Percentiles rank a stretch among this genome's conserved stretches.
These are phyloP conservation scores for Myopa tessellatipennis DNA, from an alignment of 2,888 invertebrate species.

Conservation along the genomic window DNA sequence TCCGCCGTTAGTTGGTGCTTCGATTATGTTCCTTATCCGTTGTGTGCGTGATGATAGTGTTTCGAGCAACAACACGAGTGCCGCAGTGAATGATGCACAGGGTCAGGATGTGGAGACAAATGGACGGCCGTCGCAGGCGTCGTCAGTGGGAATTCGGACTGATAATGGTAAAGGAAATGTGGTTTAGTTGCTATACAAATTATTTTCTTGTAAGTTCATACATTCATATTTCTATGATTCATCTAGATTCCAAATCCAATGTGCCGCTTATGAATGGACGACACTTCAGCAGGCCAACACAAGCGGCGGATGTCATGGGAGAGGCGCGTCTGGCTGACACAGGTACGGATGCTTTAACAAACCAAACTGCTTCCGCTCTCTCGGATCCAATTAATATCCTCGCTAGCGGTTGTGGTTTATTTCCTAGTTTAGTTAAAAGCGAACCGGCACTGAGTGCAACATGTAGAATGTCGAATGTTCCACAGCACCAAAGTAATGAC, in stretches of 20 bases:
- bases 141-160: constrained; percentile 31
- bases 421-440: constrained; percentile 48
- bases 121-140: neutral
- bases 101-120: constrained; percentile 43
- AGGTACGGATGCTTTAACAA: constrained; percentile 53
- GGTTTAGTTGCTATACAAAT: neutral
- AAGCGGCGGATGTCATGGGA: constrained; percentile 39
- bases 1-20: constrained; percentile 84
- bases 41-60: constrained; percentile 69
- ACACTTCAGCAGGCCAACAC: constrained; percentile 42
- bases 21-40: constrained; percentile 76
- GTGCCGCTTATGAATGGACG: constrained; percentile 55
- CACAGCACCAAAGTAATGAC: constrained; percentile 32
- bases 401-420: constrained; percentile 51
- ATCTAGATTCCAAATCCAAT: constrained; percentile 48
- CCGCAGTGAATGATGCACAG: constrained; percentile 23
- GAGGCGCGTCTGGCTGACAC: constrained; percentile 53
- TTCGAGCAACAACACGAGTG: constrained; percentile 24
- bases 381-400: constrained; percentile 43
- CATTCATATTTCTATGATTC: neutral
- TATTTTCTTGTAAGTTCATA: neutral
- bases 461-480: constrained; percentile 42
- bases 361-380: constrained; percentile 48
- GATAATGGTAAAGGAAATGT: constrained; percentile 15
- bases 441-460: constrained; percentile 26